phyloP scores from a whole-genome alignment of 2,797 vertebrate species.

The Tamandua tetradactyla region DNA sequence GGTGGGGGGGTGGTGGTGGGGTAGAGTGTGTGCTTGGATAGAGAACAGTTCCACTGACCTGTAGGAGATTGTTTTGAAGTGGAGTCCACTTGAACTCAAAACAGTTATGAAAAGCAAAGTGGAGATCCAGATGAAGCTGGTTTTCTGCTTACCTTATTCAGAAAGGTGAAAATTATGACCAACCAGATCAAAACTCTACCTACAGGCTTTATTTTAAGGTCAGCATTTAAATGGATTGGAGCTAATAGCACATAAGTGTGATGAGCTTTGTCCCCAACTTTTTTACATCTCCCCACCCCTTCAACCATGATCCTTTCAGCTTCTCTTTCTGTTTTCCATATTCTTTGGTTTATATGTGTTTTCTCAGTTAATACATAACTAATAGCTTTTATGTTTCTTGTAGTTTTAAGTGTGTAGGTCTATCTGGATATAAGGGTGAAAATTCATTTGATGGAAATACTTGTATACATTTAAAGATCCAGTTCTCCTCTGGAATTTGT shows the following conservation, averaged over 20 bases:
- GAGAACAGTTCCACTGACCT: conserved; percentile 75
- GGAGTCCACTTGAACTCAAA: too few species aligned
- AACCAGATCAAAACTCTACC: too few species aligned
- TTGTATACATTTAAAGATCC: conserved; percentile 99
- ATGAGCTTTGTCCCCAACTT: conserved; percentile 57
- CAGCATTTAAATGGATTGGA: too few species aligned
- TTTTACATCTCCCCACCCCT: conserved; percentile 82
- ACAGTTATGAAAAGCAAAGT: too few species aligned
- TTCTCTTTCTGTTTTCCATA: conserved; percentile 83
- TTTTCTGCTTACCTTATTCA: too few species aligned
- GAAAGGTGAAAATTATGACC: too few species aligned
- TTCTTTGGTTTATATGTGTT: conserved; percentile 93
- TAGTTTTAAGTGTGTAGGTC: conserved; percentile 92
- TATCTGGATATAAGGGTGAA: conserved; percentile 97
- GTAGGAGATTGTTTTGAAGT: too few species aligned
- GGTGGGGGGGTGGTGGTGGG: conserved; percentile 64
- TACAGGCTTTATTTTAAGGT: too few species aligned
- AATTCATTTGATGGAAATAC: conserved; percentile 96
- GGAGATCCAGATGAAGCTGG: too few species aligned
- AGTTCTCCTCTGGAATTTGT: conserved; percentile 98
- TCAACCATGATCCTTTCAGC: conserved; percentile 74
- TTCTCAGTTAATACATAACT: conserved; percentile 97
- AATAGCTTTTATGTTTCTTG: conserved; percentile 97
- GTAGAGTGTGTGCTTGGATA: conserved; percentile 60
- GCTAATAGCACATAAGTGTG: too few species aligned